Evolutionary conservation across 2,797 vertebrate species (phyloP).

Genomic region (Phoeniculus purpureus): DNA sequence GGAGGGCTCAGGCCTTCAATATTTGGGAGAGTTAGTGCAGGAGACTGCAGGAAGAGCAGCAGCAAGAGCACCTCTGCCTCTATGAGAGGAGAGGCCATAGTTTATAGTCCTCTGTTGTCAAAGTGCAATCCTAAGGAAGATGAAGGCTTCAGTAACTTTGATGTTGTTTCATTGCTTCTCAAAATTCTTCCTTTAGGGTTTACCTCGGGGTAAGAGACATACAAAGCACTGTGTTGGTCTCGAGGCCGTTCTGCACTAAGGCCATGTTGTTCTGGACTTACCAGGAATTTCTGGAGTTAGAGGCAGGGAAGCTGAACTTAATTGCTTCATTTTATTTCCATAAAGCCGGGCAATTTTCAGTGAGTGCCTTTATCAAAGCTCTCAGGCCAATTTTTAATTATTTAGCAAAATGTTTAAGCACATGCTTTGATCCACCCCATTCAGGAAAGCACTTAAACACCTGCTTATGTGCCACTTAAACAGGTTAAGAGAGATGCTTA

Average conservation of each 20-base stretch:
- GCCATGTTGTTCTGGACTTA: background rate
- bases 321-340: conserved; percentile 48
- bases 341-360: conserved; percentile 33
- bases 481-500: background rate
- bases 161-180: background rate
- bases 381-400: conserved; percentile 54
- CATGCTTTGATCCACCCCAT: conserved; percentile 12
- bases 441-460: conserved; percentile 37
- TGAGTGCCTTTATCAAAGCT: conserved; percentile 11
- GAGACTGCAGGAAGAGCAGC: background rate
- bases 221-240: background rate
- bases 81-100: background rate
- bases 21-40: background rate
- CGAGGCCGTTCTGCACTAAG: background rate
- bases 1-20: background rate
- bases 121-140: background rate
- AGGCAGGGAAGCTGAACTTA: conserved; percentile 21
- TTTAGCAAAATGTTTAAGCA: conserved; percentile 49
- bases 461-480: conserved; percentile 32
- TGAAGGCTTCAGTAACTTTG: background rate
- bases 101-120: background rate
- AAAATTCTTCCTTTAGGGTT: background rate
- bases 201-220: background rate
- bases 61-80: background rate
- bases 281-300: background rate